Base-by-base conservation (phyloP, 2,888 invertebrate genomes). In the Ormyrus pomaceus region DNA sequence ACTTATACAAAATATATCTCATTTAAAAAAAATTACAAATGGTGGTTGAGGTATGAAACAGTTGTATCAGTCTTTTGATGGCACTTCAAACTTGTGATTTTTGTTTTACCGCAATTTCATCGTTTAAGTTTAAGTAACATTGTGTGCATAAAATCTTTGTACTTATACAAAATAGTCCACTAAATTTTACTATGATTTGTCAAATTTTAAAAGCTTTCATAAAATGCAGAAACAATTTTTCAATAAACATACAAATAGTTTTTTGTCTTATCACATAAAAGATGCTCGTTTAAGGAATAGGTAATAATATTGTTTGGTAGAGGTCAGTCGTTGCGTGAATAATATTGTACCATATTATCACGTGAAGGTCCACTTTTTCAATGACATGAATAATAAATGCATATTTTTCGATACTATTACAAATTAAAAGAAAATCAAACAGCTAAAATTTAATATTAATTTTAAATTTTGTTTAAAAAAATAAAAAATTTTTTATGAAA, bases 11-110 rank as follows among this genome's bases (percentile, higher is more conserved):
- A 19, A 19, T 19, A 19, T 19, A 19, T 19, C 19, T 1, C 19
- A 19, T 19, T 19, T 19, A 19, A 19, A 19, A 19, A 19, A 19
- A 19, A 19, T 19, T 19, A 19, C 19, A 66, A 69, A 59, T 62
- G 45, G 65, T 55, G 8, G 8, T 56, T 66, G 10, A 66, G 61
- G 45, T 62, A 34, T 5, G 9, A 61, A 3, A 13, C 8, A 68
- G 50, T 68, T 74, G 10, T 65, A 56, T 76, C 74, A 81, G 74
- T 81, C 81, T 71, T 74, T 70, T 59, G n/a, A 64, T 77, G 77
- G 69, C 74, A 81, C 65, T 48, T 64, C 1, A 71, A 71, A 19
- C 1, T 59, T 72, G 68, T 59, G 53, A 69, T 80, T 68, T 62
- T 70, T 65, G 19, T 59, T 70, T 77, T 61, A 71, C 65, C 10